These are phyloP conservation scores for Nezara viridula DNA, from an alignment of 2,888 invertebrate species.

Conservation along the genomic window DNA sequence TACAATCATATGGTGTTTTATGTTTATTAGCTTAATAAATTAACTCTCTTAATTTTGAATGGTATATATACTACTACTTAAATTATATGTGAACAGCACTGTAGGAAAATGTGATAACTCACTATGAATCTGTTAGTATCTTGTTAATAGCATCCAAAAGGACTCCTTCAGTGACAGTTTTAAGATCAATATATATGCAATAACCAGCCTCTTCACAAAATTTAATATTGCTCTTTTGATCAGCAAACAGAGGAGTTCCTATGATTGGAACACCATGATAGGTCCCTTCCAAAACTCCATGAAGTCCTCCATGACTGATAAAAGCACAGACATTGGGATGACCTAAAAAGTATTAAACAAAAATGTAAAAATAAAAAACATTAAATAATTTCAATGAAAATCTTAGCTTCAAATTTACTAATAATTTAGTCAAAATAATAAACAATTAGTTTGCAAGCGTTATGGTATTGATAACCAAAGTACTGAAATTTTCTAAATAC, in stretches of 20 bases:
- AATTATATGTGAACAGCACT: no score
- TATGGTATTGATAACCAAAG: no score
- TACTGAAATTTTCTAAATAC: no score
- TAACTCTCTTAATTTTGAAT: no score
- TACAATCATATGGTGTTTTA: no score
- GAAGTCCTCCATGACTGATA: conserved; percentile 62
- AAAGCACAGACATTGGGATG: conserved; percentile 62
- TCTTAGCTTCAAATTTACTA: no score
- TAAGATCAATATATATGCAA: conserved; percentile 34
- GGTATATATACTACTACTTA: no score
- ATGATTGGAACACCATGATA: conserved; percentile 71
- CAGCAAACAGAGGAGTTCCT: conserved; percentile 65
- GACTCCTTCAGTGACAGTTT: not conserved
- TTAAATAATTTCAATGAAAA: not conserved
- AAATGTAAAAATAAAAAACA: not conserved
- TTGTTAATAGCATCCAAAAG: conserved; percentile 22
- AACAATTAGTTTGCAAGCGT: no score
- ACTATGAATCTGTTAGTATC: not conserved
- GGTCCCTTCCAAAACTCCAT: conserved; percentile 69
- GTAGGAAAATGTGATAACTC: no score
- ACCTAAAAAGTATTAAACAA: conserved; percentile 52
- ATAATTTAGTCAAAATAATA: no score
- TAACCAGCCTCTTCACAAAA: conserved; percentile 66
- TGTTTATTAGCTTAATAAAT: no score
- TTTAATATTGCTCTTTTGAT: conserved; percentile 69